phyloP scores from a whole-genome alignment of 2,888 invertebrate genomes.

The Trilocha varians region DNA sequence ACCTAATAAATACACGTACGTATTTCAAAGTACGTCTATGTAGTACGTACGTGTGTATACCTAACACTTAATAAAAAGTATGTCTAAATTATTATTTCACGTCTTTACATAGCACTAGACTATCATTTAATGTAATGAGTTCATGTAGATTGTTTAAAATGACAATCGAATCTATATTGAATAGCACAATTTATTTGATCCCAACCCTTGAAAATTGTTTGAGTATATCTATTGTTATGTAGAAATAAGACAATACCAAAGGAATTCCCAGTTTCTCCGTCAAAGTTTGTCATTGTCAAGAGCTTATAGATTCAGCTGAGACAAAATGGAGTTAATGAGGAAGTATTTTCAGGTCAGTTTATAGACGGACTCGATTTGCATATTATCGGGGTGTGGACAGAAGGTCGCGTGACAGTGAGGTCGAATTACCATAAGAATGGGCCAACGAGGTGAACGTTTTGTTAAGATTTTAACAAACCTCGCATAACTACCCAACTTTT shows the following conservation, averaged over 20 bases:
- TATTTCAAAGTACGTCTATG: too few species aligned
- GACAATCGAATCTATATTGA: too few species aligned
- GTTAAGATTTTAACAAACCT: slow-evolving; percentile 48
- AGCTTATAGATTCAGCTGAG: slow-evolving; percentile 30
- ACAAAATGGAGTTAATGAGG: slow-evolving; percentile 48
- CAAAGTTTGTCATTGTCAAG: slow-evolving; percentile 10
- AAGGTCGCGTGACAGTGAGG: slow-evolving; percentile 62
- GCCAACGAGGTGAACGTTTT: slow-evolving; percentile 59
- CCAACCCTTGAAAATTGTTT: too few species aligned
- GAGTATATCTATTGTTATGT: background rate
- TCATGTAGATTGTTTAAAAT: too few species aligned
- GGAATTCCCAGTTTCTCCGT: background rate
- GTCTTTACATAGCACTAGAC: too few species aligned
- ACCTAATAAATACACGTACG: too few species aligned
- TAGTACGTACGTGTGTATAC: too few species aligned
- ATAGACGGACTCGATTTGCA: slow-evolving; percentile 59
- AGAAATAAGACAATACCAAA: background rate
- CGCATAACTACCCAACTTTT: slow-evolving; percentile 43
- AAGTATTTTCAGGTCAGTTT: slow-evolving; percentile 61
- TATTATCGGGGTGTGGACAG: slow-evolving; percentile 68
- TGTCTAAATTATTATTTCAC: too few species aligned
- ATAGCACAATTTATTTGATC: too few species aligned
- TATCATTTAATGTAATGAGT: too few species aligned
- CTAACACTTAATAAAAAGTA: too few species aligned
- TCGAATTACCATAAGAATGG: slow-evolving; percentile 65